Evolutionary conservation across 1,140 invertebrate genomes (phyloP), one percentile per base, ranked within the genome.

Genomic region (Pachypeltis micranthus): DNA sequence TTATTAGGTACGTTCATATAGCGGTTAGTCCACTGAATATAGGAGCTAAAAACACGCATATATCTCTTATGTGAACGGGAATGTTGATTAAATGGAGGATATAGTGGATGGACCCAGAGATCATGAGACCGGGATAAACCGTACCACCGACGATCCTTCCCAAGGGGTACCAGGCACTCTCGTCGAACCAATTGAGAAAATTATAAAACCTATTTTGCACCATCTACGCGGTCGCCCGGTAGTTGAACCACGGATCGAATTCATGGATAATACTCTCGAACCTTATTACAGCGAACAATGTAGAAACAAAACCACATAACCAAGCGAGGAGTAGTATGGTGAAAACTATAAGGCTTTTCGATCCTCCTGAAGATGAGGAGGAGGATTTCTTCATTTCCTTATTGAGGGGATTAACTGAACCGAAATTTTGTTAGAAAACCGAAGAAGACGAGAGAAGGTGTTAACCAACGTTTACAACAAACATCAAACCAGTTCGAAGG

Each of bases 181-280:
- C 96, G 75, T 99, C 96, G 75, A 99, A 99, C 97, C 97, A 99
- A 78, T 99, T 99, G 16, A 98, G 78, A 78, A 99, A 99, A 74
- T 98, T 96, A 77, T 99, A 99, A 77, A 97, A 99, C 47, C 95
- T 96, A 90, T 99, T 91, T 75, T 98, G 83, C 2, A 98, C 96
- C 96, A 99, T 98, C 73, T 98, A 96, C 2, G 95, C 93, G 2
- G 97, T 99, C 0, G 96, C 86, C 72, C 97, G 84, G 75, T 99
- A 99, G 77, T 99, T 99, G 74, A 99, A 99, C 94, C 96, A 99
- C 74, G 97, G 97, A 81, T 99, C 97, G 75, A 99, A 99, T 78
- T 99, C 97, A 76, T 99, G 97, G 74, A 99, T 99, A 71, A 99
- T 99, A 78, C 93, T 97, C 78, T 99, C 97, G 76, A 99, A 99